phyloP scores from a whole-genome alignment of 2,888 invertebrate species.

The Onchidella celtica region DNA sequence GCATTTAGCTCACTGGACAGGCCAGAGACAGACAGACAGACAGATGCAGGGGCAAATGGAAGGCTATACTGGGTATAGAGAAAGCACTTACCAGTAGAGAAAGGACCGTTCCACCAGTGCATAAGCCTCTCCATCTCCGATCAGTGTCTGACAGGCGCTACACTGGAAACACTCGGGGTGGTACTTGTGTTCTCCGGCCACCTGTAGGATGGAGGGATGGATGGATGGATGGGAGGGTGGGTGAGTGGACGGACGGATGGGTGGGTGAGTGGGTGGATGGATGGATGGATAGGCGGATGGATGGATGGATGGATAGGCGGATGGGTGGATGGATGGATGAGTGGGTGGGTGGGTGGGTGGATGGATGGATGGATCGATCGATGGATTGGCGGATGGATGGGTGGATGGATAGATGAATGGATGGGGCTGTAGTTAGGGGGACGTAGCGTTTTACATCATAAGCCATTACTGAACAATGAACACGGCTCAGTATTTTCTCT shows the following conservation, averaged over 20 bases:
- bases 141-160: slow-evolving; percentile 88
- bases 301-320: no score
- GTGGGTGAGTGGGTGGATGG: slow-evolving; percentile 20
- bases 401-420: no score
- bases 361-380: not conserved
- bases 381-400: no score
- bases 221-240: not conserved
- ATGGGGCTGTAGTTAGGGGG: no score
- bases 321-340: no score
- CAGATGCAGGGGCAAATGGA: no score
- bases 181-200: slow-evolving; percentile 96
- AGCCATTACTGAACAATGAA: no score
- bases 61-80: not conserved
- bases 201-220: slow-evolving; percentile 63
- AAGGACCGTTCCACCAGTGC: slow-evolving; percentile 94
- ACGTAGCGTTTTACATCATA: no score
- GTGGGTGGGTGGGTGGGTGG: no score
- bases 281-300: not conserved
- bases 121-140: slow-evolving; percentile 95
- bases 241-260: not conserved
- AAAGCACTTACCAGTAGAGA: slow-evolving; percentile 87
- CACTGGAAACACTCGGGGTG: slow-evolving; percentile 98
- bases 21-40: not conserved
- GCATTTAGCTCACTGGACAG: no score
- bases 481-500: no score